Conservation (phyloP, 2,113 vertebrate species). For the Halcyon senegalensis region DNA sequence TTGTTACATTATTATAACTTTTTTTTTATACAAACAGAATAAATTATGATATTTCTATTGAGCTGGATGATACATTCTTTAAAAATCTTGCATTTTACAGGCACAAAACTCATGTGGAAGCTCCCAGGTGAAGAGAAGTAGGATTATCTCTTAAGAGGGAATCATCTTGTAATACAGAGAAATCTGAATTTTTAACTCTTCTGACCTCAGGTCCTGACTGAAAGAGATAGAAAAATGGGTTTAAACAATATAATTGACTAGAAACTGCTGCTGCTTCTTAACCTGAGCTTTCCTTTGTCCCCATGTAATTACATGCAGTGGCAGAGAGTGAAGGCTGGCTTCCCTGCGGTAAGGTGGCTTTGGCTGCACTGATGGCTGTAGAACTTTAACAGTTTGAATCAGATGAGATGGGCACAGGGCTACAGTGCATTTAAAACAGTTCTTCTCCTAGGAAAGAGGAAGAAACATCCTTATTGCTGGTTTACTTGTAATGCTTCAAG, state of each 20-base stretch:
- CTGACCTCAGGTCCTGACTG: neutral
- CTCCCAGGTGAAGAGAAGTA: neutral
- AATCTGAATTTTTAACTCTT: neutral
- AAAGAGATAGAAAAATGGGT: neutral
- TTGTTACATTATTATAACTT: slow-evolving; percentile 80
- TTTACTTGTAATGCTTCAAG: neutral
- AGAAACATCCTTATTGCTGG: neutral
- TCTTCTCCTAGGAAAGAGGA: neutral
- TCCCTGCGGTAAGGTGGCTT: neutral
- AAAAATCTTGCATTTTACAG: neutral
- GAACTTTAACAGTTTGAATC: neutral
- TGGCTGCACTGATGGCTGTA: neutral
- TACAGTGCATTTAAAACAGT: neutral
- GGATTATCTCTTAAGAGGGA: neutral
- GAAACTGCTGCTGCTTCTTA: neutral
- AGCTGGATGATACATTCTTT: slow-evolving; percentile 10
- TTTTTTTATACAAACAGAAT: slow-evolving; percentile 84
- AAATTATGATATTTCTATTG: slow-evolving; percentile 85
- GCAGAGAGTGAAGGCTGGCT: neutral
- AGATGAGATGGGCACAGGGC: neutral
- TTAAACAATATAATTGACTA: neutral
- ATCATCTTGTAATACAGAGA: neutral
- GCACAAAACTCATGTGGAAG: neutral
- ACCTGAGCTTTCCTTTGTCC: slow-evolving; percentile 4
- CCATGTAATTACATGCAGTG: neutral